phyloP scores from a whole-genome alignment of 2,888 invertebrate species.

The Phalangium opilio region DNA sequence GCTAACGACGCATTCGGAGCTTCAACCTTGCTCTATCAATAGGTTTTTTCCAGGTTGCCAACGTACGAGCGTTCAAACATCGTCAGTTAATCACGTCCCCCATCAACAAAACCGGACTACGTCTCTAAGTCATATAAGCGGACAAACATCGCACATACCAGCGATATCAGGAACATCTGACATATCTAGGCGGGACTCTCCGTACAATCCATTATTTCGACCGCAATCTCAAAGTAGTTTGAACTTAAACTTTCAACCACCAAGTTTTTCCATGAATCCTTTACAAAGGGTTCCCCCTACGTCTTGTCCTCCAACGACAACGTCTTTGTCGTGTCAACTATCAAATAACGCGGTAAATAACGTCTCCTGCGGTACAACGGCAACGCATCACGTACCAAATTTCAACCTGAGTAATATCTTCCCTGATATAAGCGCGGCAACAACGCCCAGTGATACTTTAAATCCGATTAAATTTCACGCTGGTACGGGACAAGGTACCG shows the following conservation, averaged over 20 bases:
- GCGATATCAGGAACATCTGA: neutral
- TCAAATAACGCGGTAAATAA: neutral
- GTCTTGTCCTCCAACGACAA: slow-evolving; percentile 4
- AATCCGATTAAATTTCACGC: slow-evolving; percentile 16
- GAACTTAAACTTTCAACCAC: slow-evolving; percentile 14
- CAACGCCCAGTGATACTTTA: slow-evolving; percentile 12
- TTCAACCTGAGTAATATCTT: slow-evolving; percentile 20
- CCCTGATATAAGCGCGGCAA: slow-evolving; percentile 16
- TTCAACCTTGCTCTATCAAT: no score
- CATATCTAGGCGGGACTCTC: neutral
- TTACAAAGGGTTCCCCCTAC: slow-evolving; percentile 12
- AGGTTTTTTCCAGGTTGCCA: no score
- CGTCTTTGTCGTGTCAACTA: neutral
- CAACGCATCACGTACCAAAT: slow-evolving; percentile 16
- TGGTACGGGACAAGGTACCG: neutral
- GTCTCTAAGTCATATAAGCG: neutral
- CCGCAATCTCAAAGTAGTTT: slow-evolving; percentile 15
- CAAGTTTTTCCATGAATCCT: slow-evolving; percentile 16
- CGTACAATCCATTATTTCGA: slow-evolving; percentile 14
- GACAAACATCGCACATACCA: neutral
- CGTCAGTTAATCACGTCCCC: neutral
- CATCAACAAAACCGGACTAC: neutral
- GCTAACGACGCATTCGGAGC: neutral
- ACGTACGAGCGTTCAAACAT: no score
- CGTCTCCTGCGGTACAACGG: neutral